A percentile compares a stretch with the other conserved stretches of the same genome.
Evolutionary conservation across 2,888 invertebrate genomes (phyloP).

Genomic region (Perithous albicinctus): DNA sequence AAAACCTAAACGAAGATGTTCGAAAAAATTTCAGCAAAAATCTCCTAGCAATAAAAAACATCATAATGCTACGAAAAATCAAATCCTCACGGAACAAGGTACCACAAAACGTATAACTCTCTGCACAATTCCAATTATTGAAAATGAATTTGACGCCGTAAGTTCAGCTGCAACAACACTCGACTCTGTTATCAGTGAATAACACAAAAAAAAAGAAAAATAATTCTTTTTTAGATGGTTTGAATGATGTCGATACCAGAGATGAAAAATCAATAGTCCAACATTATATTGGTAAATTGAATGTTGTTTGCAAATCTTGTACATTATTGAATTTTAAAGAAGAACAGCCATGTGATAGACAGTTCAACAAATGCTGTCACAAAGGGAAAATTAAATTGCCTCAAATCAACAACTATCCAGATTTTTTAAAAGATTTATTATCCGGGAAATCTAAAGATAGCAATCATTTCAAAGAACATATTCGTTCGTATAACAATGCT

Average conservation of each 20-base stretch:
- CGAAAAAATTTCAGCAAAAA: too few relatives aligned
- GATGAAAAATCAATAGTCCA: not conserved
- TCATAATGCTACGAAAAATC: too few relatives aligned
- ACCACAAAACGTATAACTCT: too few relatives aligned
- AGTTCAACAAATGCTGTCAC: slow-evolving; percentile 45
- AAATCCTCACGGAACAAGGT: too few relatives aligned
- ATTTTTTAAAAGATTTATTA: slow-evolving; percentile 37
- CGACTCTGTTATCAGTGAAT: not conserved
- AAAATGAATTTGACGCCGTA: not conserved
- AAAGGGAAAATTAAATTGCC: slow-evolving; percentile 42
- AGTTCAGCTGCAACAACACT: not conserved
- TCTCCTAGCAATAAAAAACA: too few relatives aligned
- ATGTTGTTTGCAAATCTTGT: slow-evolving; percentile 22
- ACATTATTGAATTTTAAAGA: slow-evolving; percentile 14
- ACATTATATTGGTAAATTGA: slow-evolving; percentile 26
- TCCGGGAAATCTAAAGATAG: not conserved
- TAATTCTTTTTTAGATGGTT: not conserved
- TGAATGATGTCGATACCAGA: not conserved
- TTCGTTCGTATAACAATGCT: slow-evolving; percentile 44
- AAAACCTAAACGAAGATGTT: too few relatives aligned
- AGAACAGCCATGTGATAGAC: not conserved
- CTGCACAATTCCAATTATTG: too few relatives aligned
- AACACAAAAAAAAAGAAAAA: not conserved
- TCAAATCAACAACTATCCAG: slow-evolving; percentile 30
- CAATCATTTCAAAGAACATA: slow-evolving; percentile 33